A percentile compares a stretch with the other conserved stretches of the same genome.
phyloP scores from a whole-genome alignment of 2,797 vertebrate species.

The Lepus oiostolus region DNA sequence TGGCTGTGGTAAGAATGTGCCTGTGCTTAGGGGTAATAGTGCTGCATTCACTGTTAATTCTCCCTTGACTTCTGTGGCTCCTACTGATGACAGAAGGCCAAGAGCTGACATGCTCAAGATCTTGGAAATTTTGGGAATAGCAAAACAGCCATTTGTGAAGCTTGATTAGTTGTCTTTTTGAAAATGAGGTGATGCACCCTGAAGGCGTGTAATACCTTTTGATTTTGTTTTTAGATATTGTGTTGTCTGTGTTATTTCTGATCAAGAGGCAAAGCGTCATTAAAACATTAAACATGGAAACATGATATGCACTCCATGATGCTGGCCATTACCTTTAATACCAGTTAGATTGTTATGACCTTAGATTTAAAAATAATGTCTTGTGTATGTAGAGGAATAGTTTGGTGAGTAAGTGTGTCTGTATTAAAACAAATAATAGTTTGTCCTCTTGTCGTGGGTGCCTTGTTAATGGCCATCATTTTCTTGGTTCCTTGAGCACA shows the following conservation, averaged over 20 bases:
- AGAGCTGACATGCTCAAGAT: slow-evolving; percentile 46
- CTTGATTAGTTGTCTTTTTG: slow-evolving; percentile 40
- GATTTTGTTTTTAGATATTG: slow-evolving; percentile 53
- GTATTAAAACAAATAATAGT: slow-evolving; percentile 47
- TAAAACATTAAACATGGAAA: too few species aligned
- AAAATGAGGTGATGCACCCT: slow-evolving; percentile 3
- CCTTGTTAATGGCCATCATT: slow-evolving; percentile 36
- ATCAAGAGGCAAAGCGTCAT: slow-evolving; percentile 31
- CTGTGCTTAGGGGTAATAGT: background rate
- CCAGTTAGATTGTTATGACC: slow-evolving; percentile 27
- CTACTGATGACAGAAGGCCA: background rate
- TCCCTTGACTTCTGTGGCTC: background rate
- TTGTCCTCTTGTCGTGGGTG: background rate
- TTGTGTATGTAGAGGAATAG: slow-evolving; percentile 29
- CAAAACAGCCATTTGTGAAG: slow-evolving; percentile 48
- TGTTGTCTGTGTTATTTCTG: slow-evolving; percentile 55
- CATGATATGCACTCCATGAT: background rate
- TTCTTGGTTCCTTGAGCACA: slow-evolving; percentile 46
- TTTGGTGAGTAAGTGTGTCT: slow-evolving; percentile 49
- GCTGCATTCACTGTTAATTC: slow-evolving; percentile 5
- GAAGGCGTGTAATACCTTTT: background rate
- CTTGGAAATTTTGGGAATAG: slow-evolving; percentile 39
- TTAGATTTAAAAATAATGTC: slow-evolving; percentile 43
- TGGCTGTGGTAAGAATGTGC: background rate
- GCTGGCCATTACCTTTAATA: background rate